Conservation (phyloP, 2,797 vertebrate genomes). For the Sphaeramia orbicularis region DNA sequence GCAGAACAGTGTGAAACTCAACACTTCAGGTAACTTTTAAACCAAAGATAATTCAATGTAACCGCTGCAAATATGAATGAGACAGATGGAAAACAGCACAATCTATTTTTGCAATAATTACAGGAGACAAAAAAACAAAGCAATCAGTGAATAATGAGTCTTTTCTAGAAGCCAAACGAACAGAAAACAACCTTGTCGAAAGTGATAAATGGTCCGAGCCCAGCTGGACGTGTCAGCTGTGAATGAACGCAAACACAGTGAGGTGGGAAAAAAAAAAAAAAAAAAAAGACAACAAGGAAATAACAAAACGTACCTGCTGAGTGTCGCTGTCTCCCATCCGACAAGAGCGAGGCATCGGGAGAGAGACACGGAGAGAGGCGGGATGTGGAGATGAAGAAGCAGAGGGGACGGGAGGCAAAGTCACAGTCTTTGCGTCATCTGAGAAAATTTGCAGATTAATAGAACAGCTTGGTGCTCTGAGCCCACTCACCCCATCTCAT, state of each 20-base stretch:
- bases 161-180: not conserved
- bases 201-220: not conserved
- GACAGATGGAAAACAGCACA: not conserved
- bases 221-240: not conserved
- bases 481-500: conserved; percentile 38
- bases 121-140: not conserved
- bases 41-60: not conserved
- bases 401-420: conserved; percentile 61
- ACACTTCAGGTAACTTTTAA: not conserved
- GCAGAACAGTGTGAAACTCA: not conserved
- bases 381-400: conserved; percentile 55
- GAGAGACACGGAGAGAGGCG: conserved; percentile 43
- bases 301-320: conserved; percentile 76
- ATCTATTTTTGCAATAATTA: not conserved
- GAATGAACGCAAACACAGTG: not conserved
- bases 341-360: conserved; percentile 77
- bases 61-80: not conserved
- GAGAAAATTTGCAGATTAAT: conserved; percentile 86
- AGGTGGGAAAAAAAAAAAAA: not conserved
- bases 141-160: not conserved
- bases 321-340: conserved; percentile 72
- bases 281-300: not conserved
- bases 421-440: conserved; percentile 84
- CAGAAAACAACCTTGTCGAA: not conserved
- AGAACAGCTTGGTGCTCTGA: conserved; percentile 77